Base-by-base conservation (phyloP, 2,113 vertebrate species). In the Chitala chitala region DNA sequence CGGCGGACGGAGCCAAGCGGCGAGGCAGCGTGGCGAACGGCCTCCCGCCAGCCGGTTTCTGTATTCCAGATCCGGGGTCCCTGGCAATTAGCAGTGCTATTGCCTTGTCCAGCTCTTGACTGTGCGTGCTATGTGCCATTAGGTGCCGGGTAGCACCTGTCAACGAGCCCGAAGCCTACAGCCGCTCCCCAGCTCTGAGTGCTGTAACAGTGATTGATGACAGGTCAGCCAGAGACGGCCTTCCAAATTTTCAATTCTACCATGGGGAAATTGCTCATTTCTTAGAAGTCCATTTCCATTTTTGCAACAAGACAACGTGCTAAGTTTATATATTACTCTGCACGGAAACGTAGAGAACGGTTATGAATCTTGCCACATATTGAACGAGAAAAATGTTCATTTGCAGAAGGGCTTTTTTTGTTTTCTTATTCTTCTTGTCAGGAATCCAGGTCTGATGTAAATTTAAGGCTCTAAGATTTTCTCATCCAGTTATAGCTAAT, bases 211-310 rank as follows among this genome's bases (percentile, higher is more conserved):
- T 92, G 89, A 92, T 91, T 89, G 90, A 91, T 91, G 87, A 89
- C 83, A 83, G 90, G 89, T 92, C 89, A 87, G 79, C 76, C 78
- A 70, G 80, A 85, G 74, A 75, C 72, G 78, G 84, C 87, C 89
- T 84, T 36, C 58, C 80, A 80, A 88, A 89, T 87, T 87, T 86
- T 84, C 86, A 83, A 88, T 86, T 81, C 83, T 87, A 89, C 86
- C 86, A 82, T 74, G 71, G 88, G 88, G 90, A 91, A 90, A 91
- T 91, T 89, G 87, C 84, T 90, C 83, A 90, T 91, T 92, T 89
- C 87, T 89, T 84, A 79, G 79, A 87, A 87, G 89, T 90, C 87
- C 74, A 88, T 89, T 91, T 89, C 84, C 87, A 89, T 92, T 88
- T 86, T 84, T 82, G 76, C 79, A 59, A 79, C 79, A 79, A 61